Base-by-base conservation (phyloP, 2,888 invertebrate species). In the Hermaeophaga mercurialis region DNA sequence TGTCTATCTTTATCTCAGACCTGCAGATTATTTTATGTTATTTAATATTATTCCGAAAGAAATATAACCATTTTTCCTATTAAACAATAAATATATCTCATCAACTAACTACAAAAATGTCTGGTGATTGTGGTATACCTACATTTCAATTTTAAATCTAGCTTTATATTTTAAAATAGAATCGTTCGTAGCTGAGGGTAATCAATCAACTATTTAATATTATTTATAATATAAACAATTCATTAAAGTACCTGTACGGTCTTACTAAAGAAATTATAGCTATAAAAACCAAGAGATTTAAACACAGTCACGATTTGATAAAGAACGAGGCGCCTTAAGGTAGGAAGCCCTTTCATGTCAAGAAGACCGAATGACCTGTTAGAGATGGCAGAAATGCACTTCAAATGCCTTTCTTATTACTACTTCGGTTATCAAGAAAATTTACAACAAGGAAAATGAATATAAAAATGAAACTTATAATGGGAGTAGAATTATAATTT, bases 261-360 rank as follows among this genome's bases (percentile, higher is more conserved):
- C 36, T 48, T 48, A 38, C 18, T 15, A 48, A 34, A 48, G 48
- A 39, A 48, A 48, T 48, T 26, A 48, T 48, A 39, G 48, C 22
- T 28, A 39, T 48, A 55, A 55, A 55, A 43, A 55, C 22, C 31
- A 26, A 26, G 36, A 48, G 53, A 57, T 57, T 48, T 48, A 38
- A 53, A 34, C 11, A 18, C 33, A 52, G 52, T 57, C 57, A 57
- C 57, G 56, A 56, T 47, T 47, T 34, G 46, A 50, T 43, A 41
- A 52, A 36, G 31, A 56, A 34, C 34, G 49, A 26, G 31, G 22
- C 39, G 54, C 58, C 55, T 46, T 17, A 54, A 55, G 58, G 52
- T 48, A 58, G 44, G 48, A 52, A 55, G 43, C 54, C 46, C 43
- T 26, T 45, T 28, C 18, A 11, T 31, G 19, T 49, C 26, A 49